Base-by-base conservation (phyloP, 2,113 vertebrate genomes). In the Tychaedon coryphoeus region DNA sequence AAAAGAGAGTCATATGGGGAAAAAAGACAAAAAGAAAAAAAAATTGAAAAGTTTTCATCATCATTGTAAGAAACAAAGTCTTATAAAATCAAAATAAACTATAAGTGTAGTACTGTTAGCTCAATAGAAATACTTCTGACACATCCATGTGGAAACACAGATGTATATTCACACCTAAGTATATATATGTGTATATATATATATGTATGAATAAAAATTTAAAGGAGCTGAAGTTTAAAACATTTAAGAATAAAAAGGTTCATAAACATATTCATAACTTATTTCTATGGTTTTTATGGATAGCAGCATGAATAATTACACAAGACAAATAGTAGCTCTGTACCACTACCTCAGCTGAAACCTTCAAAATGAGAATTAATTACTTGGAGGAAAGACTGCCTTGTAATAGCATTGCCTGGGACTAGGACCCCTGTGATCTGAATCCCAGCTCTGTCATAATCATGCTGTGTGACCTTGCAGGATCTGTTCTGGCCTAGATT, bases 351-450 rank as follows among this genome's bases (percentile, higher is more conserved):
- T 75, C 48, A 57, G 29, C 9, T 65, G 80, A 95, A 95, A 88
- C 42, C 62, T 95, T 95, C 77, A 95, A 92, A 95, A 92, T 85
- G 65, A 92, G 50, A 90, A 92, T 90, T 92, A 96, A 92, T 85
- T 94, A 88, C 50, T 83, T 51, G 50, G 50, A 88, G 66, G 47
- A 92, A 88, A 67, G n/a, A 84, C 25, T 88, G 60, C 60, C 83
- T 86, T 89, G 64, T 91, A 95, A 84, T 38, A 92, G n/a, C 57
- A 84, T 67, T 94, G 51, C 31, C 28, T 92, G 73, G 80, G 91
- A 92, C 69, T 75, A 78, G 31, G 47, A 86, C 51, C 79, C 73
- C 43, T 81, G 83, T 83, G 69, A 86, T 56, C 75, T 88, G 57
- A 94, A 78, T 91, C 84, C 70, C 93, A 93, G 33, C 29, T 88